Evolutionary conservation across 2,888 invertebrate genomes (phyloP).

Genomic region (Nomada fabriciana): DNA sequence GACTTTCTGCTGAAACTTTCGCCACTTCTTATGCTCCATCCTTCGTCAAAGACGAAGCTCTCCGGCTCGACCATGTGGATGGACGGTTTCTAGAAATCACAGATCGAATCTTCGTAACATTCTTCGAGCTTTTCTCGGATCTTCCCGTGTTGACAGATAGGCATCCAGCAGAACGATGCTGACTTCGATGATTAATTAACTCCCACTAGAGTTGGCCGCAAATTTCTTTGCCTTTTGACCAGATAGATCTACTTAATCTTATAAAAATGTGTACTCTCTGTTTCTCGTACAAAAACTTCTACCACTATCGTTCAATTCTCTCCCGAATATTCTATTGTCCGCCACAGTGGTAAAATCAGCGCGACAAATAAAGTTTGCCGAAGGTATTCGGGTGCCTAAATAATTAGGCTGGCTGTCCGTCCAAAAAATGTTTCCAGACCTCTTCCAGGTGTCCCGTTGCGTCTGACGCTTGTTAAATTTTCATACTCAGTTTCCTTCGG

Average conservation of each 20-base stretch:
- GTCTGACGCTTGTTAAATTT: conserved; percentile 21
- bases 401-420: background rate
- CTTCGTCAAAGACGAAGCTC: conserved; percentile 34
- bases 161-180: conserved; percentile 32
- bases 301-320: too few relatives aligned
- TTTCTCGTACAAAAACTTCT: too few relatives aligned
- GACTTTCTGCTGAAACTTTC: conserved; percentile 40
- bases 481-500: background rate
- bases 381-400: too few relatives aligned
- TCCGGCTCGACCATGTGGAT: conserved; percentile 5
- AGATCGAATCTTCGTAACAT: conserved; percentile 4
- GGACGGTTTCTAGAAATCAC: conserved; percentile 13
- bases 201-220: conserved; percentile 1
- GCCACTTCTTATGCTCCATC: conserved; percentile 25
- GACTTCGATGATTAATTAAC: conserved; percentile 46
- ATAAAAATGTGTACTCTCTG: background rate
- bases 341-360: too few relatives aligned
- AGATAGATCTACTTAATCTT: conserved; percentile 6
- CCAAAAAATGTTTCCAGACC: background rate
- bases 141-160: background rate
- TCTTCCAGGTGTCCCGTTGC: background rate
- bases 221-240: conserved; percentile 4
- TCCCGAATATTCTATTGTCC: too few relatives aligned
- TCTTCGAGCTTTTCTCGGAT: background rate
- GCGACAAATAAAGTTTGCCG: too few relatives aligned